Base-by-base conservation (phyloP, 2,797 vertebrate genomes). In the Lagodon rhomboides region DNA sequence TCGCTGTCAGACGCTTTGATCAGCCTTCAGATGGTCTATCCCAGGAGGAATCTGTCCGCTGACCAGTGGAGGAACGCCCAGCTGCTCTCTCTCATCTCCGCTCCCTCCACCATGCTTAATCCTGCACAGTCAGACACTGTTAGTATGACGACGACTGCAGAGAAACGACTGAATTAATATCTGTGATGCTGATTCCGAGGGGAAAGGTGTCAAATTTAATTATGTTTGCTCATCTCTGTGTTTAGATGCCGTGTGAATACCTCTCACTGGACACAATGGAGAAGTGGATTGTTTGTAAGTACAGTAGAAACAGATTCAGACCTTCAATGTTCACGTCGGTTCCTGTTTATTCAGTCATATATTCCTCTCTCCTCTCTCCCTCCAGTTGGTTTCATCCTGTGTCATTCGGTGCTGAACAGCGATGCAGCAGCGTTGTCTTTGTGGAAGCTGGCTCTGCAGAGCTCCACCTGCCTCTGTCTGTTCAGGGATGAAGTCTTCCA, bases 281-380 rank as follows among this genome's bases (percentile, higher is more conserved):
- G 91, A 99, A 99, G 91, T 99, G 98, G 98, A 99, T 99, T 46
- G 98, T 99, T 75, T 99, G 98, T 99, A 95, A 98, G 98, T 98
- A 82, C 50, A 16, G 43, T n/a, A 67, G 38, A 60, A 59, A 41
- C 11, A 12, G 30, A 44, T 53, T 51, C 5, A 20, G 7, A 56
- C 6, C 25, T 56, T 68, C 11, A 15, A 1, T 54, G 12, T 54
- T 44, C 23, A 16, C 12, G 13, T 47, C 4, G 4, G 15, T 16
- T 20, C 25, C 11, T 2, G 5, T 34, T 49, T 9, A 9, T 41
- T 27, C 9, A 16, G 4, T 68, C 8, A 15, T 2, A 7, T 1
- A 0, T 27, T 58, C n/a, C 5, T 54, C 4, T 53, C 10, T 20
- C 25, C 18, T 23, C 25, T 44, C 38, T 10, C 61, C 62, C 58